A percentile compares a stretch with the other conserved stretches of the same genome.
Evolutionary conservation across 1,140 invertebrate species (phyloP).

Genomic region (Gonatopus flavifemur): DNA sequence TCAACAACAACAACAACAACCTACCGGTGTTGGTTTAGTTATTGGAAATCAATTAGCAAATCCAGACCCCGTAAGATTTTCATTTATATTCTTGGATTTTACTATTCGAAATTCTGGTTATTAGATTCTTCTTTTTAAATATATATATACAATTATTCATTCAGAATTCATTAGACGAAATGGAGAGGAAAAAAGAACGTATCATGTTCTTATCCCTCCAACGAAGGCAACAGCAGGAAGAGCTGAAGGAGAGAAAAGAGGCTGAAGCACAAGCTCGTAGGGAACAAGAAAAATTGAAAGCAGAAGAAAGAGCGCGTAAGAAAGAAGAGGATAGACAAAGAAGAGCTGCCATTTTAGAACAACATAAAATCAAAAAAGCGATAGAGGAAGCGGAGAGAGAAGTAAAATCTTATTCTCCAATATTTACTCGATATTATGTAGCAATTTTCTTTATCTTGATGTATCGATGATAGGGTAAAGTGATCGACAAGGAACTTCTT

Average conservation of each 20-base stretch:
- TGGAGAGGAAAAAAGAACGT: constrained; percentile 87
- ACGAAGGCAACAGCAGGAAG: constrained; percentile 85
- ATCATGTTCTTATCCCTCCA: constrained; percentile 85
- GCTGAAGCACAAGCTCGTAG: constrained; percentile 76
- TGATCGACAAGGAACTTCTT: constrained; percentile 72
- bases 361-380: constrained; percentile 93
- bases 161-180: constrained; percentile 81
- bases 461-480: constrained; percentile 65
- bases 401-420: constrained; percentile 54
- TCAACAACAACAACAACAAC: constrained; percentile 30
- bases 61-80: constrained; percentile 66
- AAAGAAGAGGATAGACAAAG: constrained; percentile 89
- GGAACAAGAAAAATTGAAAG: constrained; percentile 79
- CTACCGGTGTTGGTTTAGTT: constrained; percentile 65
- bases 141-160: too few relatives aligned
- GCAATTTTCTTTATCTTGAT: constrained; percentile 9
- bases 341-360: constrained; percentile 85
- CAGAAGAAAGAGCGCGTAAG: constrained; percentile 81
- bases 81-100: constrained; percentile 9
- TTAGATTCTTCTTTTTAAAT: constrained; percentile 2
- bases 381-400: constrained; percentile 89
- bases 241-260: constrained; percentile 81
- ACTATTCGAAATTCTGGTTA: constrained; percentile 9
- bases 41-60: constrained; percentile 69
- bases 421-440: constrained; percentile 6